Base-by-base conservation (phyloP, 1,140 invertebrate genomes). In the Potamilus streckersoni region DNA sequence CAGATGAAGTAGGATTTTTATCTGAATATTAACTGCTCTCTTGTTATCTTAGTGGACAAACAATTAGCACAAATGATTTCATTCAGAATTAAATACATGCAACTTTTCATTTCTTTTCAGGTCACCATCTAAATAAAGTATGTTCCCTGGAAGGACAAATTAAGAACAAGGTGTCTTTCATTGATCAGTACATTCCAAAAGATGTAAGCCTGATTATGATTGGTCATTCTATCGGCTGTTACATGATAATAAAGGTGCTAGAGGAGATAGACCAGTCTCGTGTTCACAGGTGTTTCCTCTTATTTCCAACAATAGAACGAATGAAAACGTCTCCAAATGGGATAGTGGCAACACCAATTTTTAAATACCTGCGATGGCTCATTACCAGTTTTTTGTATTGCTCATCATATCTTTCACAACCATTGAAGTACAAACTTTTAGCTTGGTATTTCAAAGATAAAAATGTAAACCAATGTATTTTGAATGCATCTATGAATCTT, bases 221-320 rank as follows among this genome's bases (percentile, higher is more conserved):
- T 79, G 95, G 94, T 2, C 96, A 97, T 91, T 97, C 96, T 0
- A 94, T 96, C 83, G 96, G 96, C 1, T 91, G 92, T 77, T 95
- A 95, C 92, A 93, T 96, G 78, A 92, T 93, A 74, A 85, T 95
- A n/a, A 93, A 96, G 80, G 83, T 96, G 23, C 81, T 97, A 8
- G 92, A 94, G 80, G 84, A 76, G 19, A 71, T 86, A n/a, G 74
- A 81, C 16, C 63, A 82, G 14, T 71, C 75, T 14, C 69, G 83
- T 66, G 76, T 90, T 20, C 62, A 81, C 23, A 80, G 86, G 71
- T 87, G 85, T 65, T 84, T 96, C 85, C 87, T 96, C 64, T 83
- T 97, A 0, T 96, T 96, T 90, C 96, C 96, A 11, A 95, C 95
- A 0, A 90, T 97, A 16, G 95, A 96, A 88, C 85, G 93, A 66